Evolutionary conservation across 2,888 invertebrate species (phyloP), one percentile per base, ranked within the genome.

Genomic region (Ferdinandea cuprea): DNA sequence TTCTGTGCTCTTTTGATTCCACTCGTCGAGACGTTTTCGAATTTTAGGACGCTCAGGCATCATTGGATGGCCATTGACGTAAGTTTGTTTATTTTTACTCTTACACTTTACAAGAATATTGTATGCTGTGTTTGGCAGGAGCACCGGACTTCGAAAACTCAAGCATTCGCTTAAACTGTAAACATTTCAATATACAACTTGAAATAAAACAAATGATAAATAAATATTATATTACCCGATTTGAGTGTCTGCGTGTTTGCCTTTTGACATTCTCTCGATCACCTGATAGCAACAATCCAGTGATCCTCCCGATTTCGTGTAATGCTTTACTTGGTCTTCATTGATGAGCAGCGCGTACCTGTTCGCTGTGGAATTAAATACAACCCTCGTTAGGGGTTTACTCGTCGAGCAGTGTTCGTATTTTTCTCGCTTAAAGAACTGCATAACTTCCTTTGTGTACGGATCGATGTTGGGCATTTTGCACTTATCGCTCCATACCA

Each of bases 391-490:
- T 28, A 91, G 85, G 0, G 91, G 90, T 2, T 87, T 80, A 0
- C 84, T 85, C 21, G 86, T 89, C 6, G 91, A 89, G 87, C 94
- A 94, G 0, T 92, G 85, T 77, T 92, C 92, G 85, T 93, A 93
- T 72, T 92, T 91, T 73, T 91, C 90, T 21, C 92, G 91, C 46
- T 91, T 91, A 77, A 93, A 92, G 81, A 92, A 92, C 74, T 91
- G 89, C 88, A 91, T 92, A 11, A 93, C 91, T 79, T 93, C 92
- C 5, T 88, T 86, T 73, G 93, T 93, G 85, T 93, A 93, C 4
- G 94, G 92, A 87, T 94, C 92, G 73, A 93, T 86, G 80, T 94
- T 92, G 13, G 93, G 92, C 88, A 95, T 94, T 87, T 92, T 92
- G 87, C 95, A 95, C 87, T 92, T 92, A 40, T 93, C 91, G 87